Evolutionary conservation across 2,113 vertebrate genomes (phyloP).

Genomic region (Aepyceros melampus): DNA sequence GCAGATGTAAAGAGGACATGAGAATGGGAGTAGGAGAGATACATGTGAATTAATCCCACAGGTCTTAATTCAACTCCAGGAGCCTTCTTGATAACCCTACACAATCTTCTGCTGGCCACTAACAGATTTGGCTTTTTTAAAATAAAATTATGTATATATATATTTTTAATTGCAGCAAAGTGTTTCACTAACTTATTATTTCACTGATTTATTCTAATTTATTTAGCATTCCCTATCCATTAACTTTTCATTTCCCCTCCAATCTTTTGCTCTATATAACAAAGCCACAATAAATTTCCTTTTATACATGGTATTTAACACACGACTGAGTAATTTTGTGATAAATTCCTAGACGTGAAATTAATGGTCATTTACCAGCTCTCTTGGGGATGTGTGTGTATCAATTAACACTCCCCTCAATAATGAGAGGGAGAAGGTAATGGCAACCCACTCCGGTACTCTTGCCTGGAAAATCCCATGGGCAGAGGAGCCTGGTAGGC

Average conservation of each 20-base stretch:
- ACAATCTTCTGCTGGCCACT: not conserved
- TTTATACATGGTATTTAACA: not conserved
- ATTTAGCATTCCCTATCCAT: not conserved
- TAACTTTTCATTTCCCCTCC: not conserved
- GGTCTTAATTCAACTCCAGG: not conserved
- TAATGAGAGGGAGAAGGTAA: not conserved
- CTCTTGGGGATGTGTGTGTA: not conserved
- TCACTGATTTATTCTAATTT: not conserved
- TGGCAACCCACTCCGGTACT: too few species aligned
- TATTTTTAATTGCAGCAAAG: not conserved
- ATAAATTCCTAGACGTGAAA: not conserved
- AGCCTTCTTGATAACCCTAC: not conserved
- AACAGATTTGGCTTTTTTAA: not conserved
- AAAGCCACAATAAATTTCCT: not conserved
- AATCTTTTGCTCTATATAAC: not conserved
- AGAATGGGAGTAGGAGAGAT: not conserved
- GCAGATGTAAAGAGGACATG: not conserved
- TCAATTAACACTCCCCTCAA: not conserved
- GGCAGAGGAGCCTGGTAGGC: too few species aligned
- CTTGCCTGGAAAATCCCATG: too few species aligned
- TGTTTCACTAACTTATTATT: not conserved
- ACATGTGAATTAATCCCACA: not conserved
- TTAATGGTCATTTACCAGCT: not conserved
- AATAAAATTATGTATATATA: not conserved
- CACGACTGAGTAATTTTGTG: not conserved